Evolutionary conservation across 2,113 vertebrate species (phyloP), one percentile per base, ranked within the genome.

Genomic region (Cairina moschata): DNA sequence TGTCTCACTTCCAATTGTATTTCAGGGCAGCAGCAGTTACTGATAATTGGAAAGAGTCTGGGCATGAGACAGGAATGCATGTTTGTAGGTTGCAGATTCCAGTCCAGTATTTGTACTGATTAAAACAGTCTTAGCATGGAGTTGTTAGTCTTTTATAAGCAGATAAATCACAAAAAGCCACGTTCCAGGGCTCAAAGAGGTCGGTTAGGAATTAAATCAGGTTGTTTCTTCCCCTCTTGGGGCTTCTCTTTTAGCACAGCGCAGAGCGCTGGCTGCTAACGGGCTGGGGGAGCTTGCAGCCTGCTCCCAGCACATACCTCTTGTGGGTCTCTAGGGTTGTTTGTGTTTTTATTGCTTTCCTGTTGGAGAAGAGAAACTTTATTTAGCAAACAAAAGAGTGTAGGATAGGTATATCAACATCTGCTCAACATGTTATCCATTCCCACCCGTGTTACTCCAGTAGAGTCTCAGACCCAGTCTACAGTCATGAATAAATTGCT

Each of bases 131-230:
- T 59, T 28, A 60, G 31, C 8, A 36, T 8, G 9, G 66, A 72
- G 31, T 17, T 68, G 31, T 42, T 8, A 2, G 5, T 31, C 32
- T 62, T 60, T 21, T 29, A 52, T 50, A 65, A 83, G 44, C 4
- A 21, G 42, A 11, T 55, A 42, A 42, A 22, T 69, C 68, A 36
- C 36, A 58, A 26, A 28, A 62, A 20, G 18, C 5, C 13, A 13
- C 42, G 20, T 79, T 29, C 13, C 38, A 44, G 69, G n/a, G 31
- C 60, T 38, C 23, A 38, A 42, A 31, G 54, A 22, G 63, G n/a
- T 50, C 63, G 32, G 36, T 2, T 46, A 73, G 48, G 26, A 56
- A 9, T 0, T 0, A 6, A 79, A 8, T 7, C 0, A 12, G 23
- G 22, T 50, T 48, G 4, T 52, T 89, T 79, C 56, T 50, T 81